Percentiles rank a stretch among this genome's conserved stretches.
These are phyloP conservation scores for Dione juno DNA, from an alignment of 2,888 invertebrate species.

Conservation along the genomic window DNA sequence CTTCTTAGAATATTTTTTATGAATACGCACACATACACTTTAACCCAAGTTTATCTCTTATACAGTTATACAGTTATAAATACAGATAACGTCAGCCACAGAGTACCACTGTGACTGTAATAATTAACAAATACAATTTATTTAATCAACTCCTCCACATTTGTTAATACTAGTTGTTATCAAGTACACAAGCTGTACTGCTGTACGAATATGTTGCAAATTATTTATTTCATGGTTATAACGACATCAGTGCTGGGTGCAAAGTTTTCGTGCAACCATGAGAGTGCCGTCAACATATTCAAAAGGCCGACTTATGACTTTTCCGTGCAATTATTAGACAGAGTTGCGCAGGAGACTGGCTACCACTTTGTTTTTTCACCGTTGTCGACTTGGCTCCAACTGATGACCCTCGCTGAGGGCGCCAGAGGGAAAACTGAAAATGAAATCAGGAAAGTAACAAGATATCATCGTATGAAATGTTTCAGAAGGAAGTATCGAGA, in stretches of 20 bases:
- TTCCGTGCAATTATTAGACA: slow-evolving; percentile 60
- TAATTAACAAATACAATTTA: background rate
- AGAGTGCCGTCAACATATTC: slow-evolving; percentile 52
- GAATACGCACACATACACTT: slow-evolving; percentile 16
- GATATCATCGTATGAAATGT: slow-evolving; percentile 57
- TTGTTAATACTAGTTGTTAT: background rate
- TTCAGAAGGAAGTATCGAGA: slow-evolving; percentile 56
- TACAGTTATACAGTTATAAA: slow-evolving; percentile 33
- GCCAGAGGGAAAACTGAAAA: slow-evolving; percentile 55
- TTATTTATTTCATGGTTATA: slow-evolving; percentile 23
- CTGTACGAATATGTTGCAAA: slow-evolving; percentile 26
- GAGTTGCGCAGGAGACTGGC: slow-evolving; percentile 57
- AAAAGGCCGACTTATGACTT: slow-evolving; percentile 64
- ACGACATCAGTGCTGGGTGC: slow-evolving; percentile 38
- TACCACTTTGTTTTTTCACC: slow-evolving; percentile 71
- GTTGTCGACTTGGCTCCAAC: slow-evolving; percentile 65
- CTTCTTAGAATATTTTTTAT: slow-evolving; percentile 6
- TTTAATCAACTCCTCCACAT: background rate
- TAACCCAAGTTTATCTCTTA: slow-evolving; percentile 37
- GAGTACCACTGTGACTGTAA: slow-evolving; percentile 14
- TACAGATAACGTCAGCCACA: slow-evolving; percentile 22
- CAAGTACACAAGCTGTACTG: background rate
- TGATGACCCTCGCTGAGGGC: slow-evolving; percentile 63
- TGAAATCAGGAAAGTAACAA: slow-evolving; percentile 63
- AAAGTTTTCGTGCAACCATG: slow-evolving; percentile 54